phyloP scores from a whole-genome alignment of 2,113 vertebrate species.

The Pterocles orientalis region DNA sequence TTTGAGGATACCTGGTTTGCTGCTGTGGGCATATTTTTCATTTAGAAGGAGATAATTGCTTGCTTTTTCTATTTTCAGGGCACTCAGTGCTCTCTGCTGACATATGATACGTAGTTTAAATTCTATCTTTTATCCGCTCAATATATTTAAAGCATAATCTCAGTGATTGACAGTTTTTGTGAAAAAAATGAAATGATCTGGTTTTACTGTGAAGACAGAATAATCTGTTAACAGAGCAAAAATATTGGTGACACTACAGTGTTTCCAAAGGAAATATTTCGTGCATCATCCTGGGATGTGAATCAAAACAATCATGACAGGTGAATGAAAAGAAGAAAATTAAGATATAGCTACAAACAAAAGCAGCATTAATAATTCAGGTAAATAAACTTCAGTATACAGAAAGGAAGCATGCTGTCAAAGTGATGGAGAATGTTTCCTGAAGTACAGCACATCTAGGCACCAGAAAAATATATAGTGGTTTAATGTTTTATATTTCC shows the following conservation, averaged over 20 bases:
- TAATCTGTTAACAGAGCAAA: conserved; percentile 73
- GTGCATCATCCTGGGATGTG: conserved; percentile 65
- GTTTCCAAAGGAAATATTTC: conserved; percentile 75
- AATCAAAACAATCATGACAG: conserved; percentile 76
- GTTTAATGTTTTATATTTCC: conserved; percentile 51
- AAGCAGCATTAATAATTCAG: conserved; percentile 80
- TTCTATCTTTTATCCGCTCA: conserved; percentile 68
- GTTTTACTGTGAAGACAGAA: conserved; percentile 69
- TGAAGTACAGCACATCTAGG: conserved; percentile 48
- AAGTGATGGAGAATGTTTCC: conserved; percentile 71
- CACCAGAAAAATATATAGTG: conserved; percentile 51
- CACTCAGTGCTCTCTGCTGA: conserved; percentile 60
- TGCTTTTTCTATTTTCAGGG: conserved; percentile 35
- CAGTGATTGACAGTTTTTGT: conserved; percentile 72
- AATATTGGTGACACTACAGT: conserved; percentile 65
- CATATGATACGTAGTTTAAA: conserved; percentile 67
- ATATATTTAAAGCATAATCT: conserved; percentile 72
- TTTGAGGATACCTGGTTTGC: neutral
- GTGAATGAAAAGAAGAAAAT: conserved; percentile 76
- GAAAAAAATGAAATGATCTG: conserved; percentile 53
- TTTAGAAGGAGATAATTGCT: conserved; percentile 3
- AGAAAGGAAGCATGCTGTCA: conserved; percentile 71
- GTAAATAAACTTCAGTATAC: conserved; percentile 75
- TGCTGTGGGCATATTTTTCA: conserved; percentile 38
- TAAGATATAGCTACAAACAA: conserved; percentile 77